Conservation (phyloP, 2,888 invertebrate genomes). For the Pilophorus perplexus region DNA sequence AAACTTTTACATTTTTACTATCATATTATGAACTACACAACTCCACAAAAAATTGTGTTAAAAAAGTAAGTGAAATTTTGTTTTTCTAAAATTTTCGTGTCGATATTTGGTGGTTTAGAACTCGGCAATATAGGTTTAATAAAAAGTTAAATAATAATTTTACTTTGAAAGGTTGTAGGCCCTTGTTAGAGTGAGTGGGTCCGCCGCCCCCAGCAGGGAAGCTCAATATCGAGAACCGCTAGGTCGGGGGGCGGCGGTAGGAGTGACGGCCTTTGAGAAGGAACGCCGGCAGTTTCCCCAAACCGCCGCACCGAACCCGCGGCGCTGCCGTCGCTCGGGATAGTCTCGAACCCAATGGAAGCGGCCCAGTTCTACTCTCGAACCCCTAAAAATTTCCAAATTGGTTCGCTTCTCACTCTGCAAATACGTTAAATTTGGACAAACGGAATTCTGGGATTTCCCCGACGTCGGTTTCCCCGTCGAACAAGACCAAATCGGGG, state of each 20-base stretch:
- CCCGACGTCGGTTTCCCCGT: slow-evolving; percentile 1
- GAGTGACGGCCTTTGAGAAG: slow-evolving; percentile 26
- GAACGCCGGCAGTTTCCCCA: slow-evolving; percentile 26
- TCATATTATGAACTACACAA: no score
- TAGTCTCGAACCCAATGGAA: slow-evolving; percentile 53
- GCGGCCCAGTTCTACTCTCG: slow-evolving; percentile 59
- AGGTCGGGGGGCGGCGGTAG: slow-evolving; percentile 9
- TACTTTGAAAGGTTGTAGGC: neutral
- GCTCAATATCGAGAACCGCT: slow-evolving; percentile 15
- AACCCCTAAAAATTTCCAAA: slow-evolving; percentile 59
- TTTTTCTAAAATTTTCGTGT: no score
- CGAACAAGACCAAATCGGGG: neutral
- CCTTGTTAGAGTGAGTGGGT: no score
- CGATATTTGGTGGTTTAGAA: no score
- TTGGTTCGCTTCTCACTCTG: slow-evolving; percentile 2
- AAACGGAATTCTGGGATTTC: neutral
- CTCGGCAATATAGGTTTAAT: no score
- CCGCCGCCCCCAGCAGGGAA: neutral
- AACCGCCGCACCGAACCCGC: slow-evolving; percentile 16
- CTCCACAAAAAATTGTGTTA: no score
- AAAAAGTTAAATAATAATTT: no score
- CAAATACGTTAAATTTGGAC: slow-evolving; percentile 2
- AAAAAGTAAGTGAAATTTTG: no score
- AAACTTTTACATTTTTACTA: no score
- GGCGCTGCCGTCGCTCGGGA: slow-evolving; percentile 35